Evolutionary conservation across 2,888 invertebrate species (phyloP), one percentile per base, ranked within the genome.

Genomic region (Aelia acuminata): DNA sequence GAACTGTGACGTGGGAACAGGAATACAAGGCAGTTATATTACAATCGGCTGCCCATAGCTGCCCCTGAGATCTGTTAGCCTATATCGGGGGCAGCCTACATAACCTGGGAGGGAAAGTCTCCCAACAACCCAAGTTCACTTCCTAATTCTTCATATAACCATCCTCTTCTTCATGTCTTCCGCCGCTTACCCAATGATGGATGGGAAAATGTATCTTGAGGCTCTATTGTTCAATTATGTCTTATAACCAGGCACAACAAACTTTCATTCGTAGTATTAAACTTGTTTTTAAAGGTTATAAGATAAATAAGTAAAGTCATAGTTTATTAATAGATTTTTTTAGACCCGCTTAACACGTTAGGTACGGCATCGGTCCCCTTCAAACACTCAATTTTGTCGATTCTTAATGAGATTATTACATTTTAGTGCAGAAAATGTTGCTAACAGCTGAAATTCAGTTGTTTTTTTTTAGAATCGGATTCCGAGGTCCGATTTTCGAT

Each of bases 1-100:
- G 80, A 80, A 80, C 43, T 80, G 80, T 80, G 39, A 80, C 80
- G 80, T 80, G 80, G 80, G 80, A 80, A 80, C 22, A 43, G 20
- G 43, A 11, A n/a, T 80, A 43, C n/a, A 3, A 80, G n/a, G 0
- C 80, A 47, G 39, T 11, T n/a, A 47, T 47, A n/a, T 47, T 47
- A 80, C 43, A 47, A 80, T 80, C 80, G 80, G 43, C 43, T 35
- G 20, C 2, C 43, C 43, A 47, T 47, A 47, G 80, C 22, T 80
- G 31, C 80, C n/a, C 43, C 22, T 43, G 1, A n/a, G n/a, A 15
- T 80, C 80, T 43, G 43, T 43, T 80, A 80, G 18, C 80, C 80
- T 22, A 80, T 22, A 43, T 80, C 43, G 22, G 43, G n/a, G 22
- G n/a, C 43, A 47, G 43, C 43, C 80, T 80, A 70, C 31, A 70